These are phyloP conservation scores for Nilaparvata lugens DNA, from an alignment of 1,140 invertebrate genomes.

Conservation along the genomic window DNA sequence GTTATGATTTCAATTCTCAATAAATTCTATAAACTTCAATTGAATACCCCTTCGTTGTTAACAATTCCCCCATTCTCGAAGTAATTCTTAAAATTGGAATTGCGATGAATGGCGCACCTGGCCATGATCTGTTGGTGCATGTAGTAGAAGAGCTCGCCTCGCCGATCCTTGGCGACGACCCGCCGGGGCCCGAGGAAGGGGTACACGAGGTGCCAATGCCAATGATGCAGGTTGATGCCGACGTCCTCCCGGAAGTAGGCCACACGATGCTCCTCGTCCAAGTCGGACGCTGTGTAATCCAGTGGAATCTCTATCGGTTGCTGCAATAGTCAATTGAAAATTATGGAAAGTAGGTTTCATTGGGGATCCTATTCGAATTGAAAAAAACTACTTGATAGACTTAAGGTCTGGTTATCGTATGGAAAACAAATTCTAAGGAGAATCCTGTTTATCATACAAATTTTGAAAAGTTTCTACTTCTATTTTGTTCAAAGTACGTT, in stretches of 20 bases:
- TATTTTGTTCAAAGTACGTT: no score
- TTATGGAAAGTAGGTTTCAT: no score
- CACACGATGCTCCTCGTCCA: slow-evolving; percentile 61
- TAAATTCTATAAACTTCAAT: no score
- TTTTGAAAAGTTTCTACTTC: no score
- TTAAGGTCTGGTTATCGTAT: no score
- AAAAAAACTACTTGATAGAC: no score
- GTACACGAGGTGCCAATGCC: slow-evolving; percentile 53
- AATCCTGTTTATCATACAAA: not conserved
- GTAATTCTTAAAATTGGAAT: no score
- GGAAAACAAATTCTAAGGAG: not conserved
- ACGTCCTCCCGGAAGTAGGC: slow-evolving; percentile 64
- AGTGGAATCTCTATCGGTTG: slow-evolving; percentile 54
- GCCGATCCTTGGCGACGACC: slow-evolving; percentile 55
- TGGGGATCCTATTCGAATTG: no score
- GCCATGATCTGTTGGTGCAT: slow-evolving; percentile 67
- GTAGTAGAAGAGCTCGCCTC: slow-evolving; percentile 68
- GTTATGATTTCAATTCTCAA: no score
- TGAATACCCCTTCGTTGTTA: no score
- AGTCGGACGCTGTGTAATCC: slow-evolving; percentile 61
- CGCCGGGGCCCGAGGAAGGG: slow-evolving; percentile 32
- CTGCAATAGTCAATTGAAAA: slow-evolving; percentile 14
- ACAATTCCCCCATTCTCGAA: no score
- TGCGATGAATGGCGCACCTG: slow-evolving; percentile 37
- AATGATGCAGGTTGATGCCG: slow-evolving; percentile 68